Percentiles rank a stretch among this genome's conserved stretches.
These are phyloP conservation scores for Syngnathus floridae DNA, from an alignment of 2,113 vertebrate species.

Conservation along the genomic window DNA sequence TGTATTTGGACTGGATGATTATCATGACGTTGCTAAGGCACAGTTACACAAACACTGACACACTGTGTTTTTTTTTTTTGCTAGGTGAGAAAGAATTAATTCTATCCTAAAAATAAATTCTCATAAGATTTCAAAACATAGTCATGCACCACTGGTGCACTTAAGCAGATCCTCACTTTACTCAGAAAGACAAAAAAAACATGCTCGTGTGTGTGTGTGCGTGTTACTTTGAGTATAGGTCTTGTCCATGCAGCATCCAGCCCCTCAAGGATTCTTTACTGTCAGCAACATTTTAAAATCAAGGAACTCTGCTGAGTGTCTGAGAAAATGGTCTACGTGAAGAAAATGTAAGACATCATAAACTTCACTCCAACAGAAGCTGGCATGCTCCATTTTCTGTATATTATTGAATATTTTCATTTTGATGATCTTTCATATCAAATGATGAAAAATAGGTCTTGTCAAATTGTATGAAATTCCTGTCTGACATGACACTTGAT, in stretches of 20 bases:
- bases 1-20: constrained; percentile 4
- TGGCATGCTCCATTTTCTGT: background rate
- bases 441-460: too few relatives aligned
- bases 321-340: constrained; percentile 7
- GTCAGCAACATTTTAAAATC: constrained; percentile 43
- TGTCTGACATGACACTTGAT: too few relatives aligned
- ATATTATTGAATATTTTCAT: background rate
- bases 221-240: constrained; percentile 1
- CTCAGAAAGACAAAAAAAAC: too few relatives aligned
- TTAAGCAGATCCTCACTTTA: background rate
- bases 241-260: constrained; percentile 9
- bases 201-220: background rate
- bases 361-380: constrained; percentile 7
- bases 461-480: too few relatives aligned
- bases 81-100: background rate
- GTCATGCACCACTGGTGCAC: background rate
- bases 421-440: too few relatives aligned
- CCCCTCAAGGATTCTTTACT: constrained; percentile 17
- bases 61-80: background rate
- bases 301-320: constrained; percentile 17
- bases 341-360: background rate
- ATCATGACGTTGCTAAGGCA: constrained; percentile 9
- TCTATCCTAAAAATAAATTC: constrained; percentile 25
- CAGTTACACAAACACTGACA: constrained; percentile 11
- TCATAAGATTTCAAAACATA: constrained; percentile 12